Conservation (phyloP, 2,113 vertebrate genomes). For the Barbus barbus region DNA sequence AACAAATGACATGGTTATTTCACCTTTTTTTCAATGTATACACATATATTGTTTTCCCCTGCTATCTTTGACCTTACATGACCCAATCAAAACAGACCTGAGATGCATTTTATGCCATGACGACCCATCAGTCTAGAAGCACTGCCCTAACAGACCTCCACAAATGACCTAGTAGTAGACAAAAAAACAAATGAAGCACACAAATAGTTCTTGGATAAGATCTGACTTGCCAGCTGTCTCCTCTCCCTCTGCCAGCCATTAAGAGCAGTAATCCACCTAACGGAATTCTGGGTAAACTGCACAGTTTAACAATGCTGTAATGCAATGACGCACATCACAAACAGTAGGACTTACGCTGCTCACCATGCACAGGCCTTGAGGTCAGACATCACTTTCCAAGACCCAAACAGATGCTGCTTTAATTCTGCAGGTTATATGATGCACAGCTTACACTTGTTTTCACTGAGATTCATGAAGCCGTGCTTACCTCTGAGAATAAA, state of each 20-base stretch:
- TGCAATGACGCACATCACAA: constrained; percentile 16
- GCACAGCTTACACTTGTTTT: background rate
- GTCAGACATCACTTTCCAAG: background rate
- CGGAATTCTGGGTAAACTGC: constrained; percentile 21
- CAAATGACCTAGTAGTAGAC: background rate
- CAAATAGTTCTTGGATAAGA: background rate
- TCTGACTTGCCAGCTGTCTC: background rate
- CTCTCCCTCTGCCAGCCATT: background rate
- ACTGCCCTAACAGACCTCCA: background rate
- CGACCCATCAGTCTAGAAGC: background rate
- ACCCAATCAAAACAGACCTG: too few species aligned
- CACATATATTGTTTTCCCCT: too few species aligned
- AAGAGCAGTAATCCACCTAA: constrained; percentile 27
- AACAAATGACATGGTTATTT: too few species aligned
- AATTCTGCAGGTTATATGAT: constrained; percentile 17
- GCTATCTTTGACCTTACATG: too few species aligned
- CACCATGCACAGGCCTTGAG: background rate
- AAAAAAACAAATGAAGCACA: background rate
- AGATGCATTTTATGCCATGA: background rate
- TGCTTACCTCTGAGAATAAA: background rate
- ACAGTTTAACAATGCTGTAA: background rate
- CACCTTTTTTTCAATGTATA: too few species aligned
- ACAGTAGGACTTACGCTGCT: background rate
- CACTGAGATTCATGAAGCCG: background rate
- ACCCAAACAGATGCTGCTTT: background rate